phyloP scores from a whole-genome alignment of 64 coral and sea anemone species.

The Acropora yongei region DNA sequence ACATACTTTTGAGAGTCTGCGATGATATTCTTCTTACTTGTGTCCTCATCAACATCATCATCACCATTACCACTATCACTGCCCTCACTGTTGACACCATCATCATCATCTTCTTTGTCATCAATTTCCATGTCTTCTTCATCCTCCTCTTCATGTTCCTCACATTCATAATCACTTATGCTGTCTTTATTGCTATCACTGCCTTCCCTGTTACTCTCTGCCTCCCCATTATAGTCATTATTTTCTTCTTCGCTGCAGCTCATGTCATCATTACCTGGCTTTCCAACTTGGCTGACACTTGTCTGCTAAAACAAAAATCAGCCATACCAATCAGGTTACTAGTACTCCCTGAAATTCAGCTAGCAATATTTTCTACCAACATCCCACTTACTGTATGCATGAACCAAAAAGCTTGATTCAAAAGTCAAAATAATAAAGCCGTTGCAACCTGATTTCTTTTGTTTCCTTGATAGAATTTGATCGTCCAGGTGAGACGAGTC shows the following conservation, averaged over 20 bases:
- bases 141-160: neutral
- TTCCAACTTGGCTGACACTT: neutral
- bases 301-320: neutral
- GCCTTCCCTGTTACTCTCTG: neutral
- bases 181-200: neutral
- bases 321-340: neutral
- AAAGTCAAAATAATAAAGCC: neutral
- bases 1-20: slow-evolving; percentile 61
- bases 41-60: neutral
- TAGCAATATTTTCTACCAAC: neutral
- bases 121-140: neutral
- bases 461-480: too few species aligned
- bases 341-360: neutral
- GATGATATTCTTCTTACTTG: neutral
- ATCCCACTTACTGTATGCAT: neutral
- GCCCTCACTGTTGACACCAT: neutral
- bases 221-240: slow-evolving; percentile 2
- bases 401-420: too few species aligned
- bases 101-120: neutral
- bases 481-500: too few species aligned
- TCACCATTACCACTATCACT: slow-evolving; percentile 4
- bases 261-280: neutral
- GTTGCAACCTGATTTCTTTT: too few species aligned
- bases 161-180: neutral
- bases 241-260: neutral